phyloP scores from a whole-genome alignment of 35 echinoderm and acorn worm species.

The Eucidaris tribuloides region DNA sequence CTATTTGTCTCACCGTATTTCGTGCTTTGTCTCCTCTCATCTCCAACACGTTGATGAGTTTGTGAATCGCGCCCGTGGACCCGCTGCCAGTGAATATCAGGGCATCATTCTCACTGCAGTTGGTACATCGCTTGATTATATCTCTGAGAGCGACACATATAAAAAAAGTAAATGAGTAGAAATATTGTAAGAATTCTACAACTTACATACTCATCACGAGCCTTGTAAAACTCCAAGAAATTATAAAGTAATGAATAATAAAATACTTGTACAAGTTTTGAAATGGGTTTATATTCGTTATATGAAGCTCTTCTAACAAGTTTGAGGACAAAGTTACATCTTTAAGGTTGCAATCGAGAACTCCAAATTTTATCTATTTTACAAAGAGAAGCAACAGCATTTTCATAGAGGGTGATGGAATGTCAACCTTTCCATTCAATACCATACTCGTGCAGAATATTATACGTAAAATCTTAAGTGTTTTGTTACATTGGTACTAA shows the following conservation, averaged over 20 bases:
- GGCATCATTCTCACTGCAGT: constrained; percentile 80
- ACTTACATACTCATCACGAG: background rate
- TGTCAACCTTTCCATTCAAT: too few species aligned
- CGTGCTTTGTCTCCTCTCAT: constrained; percentile 64
- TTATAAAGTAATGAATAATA: background rate
- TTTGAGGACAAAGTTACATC: too few species aligned
- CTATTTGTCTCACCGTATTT: constrained; percentile 82
- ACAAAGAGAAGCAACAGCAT: too few species aligned
- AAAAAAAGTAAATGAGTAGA: background rate
- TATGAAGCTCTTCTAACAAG: background rate
- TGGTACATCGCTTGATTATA: constrained; percentile 79
- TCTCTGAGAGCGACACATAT: constrained; percentile 46
- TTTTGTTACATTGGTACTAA: too few species aligned
- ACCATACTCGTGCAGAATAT: too few species aligned
- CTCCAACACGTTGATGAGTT: constrained; percentile 82
- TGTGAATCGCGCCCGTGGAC: constrained; percentile 90
- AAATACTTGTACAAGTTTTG: background rate
- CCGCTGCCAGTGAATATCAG: constrained; percentile 96
- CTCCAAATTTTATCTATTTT: too few species aligned
- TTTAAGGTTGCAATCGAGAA: too few species aligned
- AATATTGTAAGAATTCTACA: background rate
- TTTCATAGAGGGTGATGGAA: too few species aligned
- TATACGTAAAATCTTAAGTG: too few species aligned
- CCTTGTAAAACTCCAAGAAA: background rate
- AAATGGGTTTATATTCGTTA: background rate